phyloP scores from a whole-genome alignment of 2,888 invertebrate species.

The Oxyteleia sp. region DNA sequence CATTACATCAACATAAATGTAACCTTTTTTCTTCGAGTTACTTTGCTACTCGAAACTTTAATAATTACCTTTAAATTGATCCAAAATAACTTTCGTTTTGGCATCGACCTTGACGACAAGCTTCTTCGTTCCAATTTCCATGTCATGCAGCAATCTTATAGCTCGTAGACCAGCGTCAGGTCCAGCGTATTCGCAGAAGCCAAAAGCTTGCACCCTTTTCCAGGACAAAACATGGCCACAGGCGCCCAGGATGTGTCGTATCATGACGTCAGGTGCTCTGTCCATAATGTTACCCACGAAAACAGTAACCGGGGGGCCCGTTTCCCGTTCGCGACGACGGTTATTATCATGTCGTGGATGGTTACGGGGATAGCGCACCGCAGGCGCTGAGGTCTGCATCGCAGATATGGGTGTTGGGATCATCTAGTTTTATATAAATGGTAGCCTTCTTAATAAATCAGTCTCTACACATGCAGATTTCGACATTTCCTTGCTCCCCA shows the following conservation, averaged over 20 bases:
- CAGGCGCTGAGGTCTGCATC: conserved; percentile 87
- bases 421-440: conserved; percentile 86
- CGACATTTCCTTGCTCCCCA: no score
- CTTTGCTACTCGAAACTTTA: no score
- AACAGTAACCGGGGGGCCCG: conserved; percentile 97
- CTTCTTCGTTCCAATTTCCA: conserved; percentile 96
- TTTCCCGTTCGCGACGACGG: conserved; percentile 85
- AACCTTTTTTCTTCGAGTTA: no score
- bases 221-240: conserved; percentile 98
- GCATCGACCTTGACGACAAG: conserved; percentile 99
- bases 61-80: conserved; percentile 95
- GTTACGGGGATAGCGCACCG: conserved; percentile 85
- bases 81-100: conserved; percentile 97
- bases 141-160: conserved; percentile 96
- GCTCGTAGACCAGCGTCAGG: conserved; percentile 98
- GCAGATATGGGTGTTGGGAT: conserved; percentile 88
- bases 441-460: conserved; percentile 79
- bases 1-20: no score
- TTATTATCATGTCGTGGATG: conserved; percentile 85
- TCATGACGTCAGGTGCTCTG: conserved; percentile 97
- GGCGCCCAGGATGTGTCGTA: conserved; percentile 95
- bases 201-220: conserved; percentile 99
- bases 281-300: conserved; percentile 99
- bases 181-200: conserved; percentile 98
- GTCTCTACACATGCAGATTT: conserved; percentile 78